These are phyloP conservation scores for Argyresthia goedartella DNA, from an alignment of 2,888 invertebrate species.

Conservation along the genomic window DNA sequence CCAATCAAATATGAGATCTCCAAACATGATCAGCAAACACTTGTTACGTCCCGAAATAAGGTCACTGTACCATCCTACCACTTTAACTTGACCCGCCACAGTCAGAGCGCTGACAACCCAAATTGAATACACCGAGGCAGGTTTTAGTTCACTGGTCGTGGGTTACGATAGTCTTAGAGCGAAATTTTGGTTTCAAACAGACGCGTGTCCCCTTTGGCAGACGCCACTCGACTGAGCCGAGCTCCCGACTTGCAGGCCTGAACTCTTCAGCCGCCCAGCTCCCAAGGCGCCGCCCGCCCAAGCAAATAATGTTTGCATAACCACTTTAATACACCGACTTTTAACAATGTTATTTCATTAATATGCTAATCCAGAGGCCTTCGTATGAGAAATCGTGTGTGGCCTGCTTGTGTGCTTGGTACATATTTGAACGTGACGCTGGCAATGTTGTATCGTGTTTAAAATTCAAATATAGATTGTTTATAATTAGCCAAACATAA, in stretches of 20 bases:
- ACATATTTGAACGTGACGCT: neutral
- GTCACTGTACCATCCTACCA: slow-evolving; percentile 5
- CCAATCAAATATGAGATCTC: neutral
- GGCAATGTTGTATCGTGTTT: neutral
- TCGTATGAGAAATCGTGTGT: neutral
- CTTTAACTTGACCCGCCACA: neutral
- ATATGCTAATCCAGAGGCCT: slow-evolving; percentile 20
- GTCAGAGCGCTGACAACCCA: neutral
- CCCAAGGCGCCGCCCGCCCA: slow-evolving; percentile 33
- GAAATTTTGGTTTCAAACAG: slow-evolving; percentile 8
- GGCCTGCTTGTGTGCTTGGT: neutral
- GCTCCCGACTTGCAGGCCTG: neutral
- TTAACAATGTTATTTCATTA: slow-evolving; percentile 33
- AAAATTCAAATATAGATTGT: neutral
- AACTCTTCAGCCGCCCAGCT: slow-evolving; percentile 29
- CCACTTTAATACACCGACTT: slow-evolving; percentile 23
- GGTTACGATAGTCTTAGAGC: neutral
- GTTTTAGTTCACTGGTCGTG: neutral
- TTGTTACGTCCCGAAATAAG: slow-evolving; percentile 4
- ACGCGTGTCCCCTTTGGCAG: slow-evolving; percentile 31
- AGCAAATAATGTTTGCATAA: slow-evolving; percentile 37
- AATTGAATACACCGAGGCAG: neutral
- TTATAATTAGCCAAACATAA: neutral
- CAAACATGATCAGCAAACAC: slow-evolving; percentile 3
- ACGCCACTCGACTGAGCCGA: slow-evolving; percentile 48